phyloP scores from a whole-genome alignment of 2,888 invertebrate genomes.

The Drosophila nr. perissopoda region DNA sequence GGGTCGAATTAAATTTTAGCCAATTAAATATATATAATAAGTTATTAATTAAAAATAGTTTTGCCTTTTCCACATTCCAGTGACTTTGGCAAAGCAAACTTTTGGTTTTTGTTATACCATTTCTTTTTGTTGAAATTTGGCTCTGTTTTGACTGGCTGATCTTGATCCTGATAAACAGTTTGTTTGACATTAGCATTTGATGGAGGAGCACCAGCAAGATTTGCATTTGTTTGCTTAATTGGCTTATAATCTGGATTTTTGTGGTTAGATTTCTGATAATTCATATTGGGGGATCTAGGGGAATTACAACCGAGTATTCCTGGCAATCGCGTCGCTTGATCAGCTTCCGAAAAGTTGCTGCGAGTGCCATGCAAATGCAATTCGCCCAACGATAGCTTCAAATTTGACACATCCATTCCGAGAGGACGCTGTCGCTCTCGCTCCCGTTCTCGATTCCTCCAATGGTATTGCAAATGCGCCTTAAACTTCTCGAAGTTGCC shows the following conservation, averaged over 20 bases:
- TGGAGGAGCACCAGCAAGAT: background rate
- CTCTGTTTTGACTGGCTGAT: background rate
- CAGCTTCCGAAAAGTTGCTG: background rate
- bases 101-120: conserved; percentile 4
- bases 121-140: background rate
- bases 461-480: conserved; percentile 36
- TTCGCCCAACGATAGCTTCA: conserved; percentile 3
- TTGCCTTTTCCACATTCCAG: background rate
- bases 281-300: background rate
- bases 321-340: background rate
- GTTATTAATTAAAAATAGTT: background rate
- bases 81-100: background rate
- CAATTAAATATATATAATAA: background rate
- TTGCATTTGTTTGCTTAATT: background rate
- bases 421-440: background rate
- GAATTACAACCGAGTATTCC: background rate
- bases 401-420: background rate
- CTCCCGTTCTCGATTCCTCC: conserved; percentile 1
- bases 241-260: background rate
- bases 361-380: conserved; percentile 12
- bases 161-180: background rate
- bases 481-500: conserved; percentile 15
- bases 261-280: background rate
- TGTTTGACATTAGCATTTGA: background rate
- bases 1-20: background rate